Base-by-base conservation (phyloP, 1,140 invertebrate species). In the Parapsyche elsis region DNA sequence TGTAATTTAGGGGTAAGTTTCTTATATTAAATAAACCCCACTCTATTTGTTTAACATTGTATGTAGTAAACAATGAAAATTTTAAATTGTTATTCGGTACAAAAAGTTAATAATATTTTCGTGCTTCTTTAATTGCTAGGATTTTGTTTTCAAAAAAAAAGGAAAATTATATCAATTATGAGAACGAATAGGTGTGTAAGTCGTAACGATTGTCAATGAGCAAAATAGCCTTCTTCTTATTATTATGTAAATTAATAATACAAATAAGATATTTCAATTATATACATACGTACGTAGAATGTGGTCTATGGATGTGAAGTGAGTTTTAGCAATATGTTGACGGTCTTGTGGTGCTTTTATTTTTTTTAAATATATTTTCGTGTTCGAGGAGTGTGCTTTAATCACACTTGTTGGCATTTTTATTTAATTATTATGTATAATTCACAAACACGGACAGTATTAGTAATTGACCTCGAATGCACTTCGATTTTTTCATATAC, bases 321-420 rank as follows among this genome's bases (percentile, higher is more conserved):
- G n/a, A 38, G 12, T 59, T 77, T 21, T 79, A 81, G 81, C 49
- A 75, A 80, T 79, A 83, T 81, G 24, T 64, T 9, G 24, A 79
- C 57, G 59, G 80, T 81, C 80, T 81, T 77, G 76, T 83, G 82
- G 82, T 83, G 82, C 82, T 83, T 83, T 70, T 80, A 78, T 23
- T 61, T 61, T 2, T n/a, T 19, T 46, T 14, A 26, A 59, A 44
- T 59, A 44, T 26, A 10, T 67, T 16, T 78, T 45, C 14, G 61
- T 7, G 23, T 59, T 73, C 49, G n/a, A 57, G 73, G 24, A 38
- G 74, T 49, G 21, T 21, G 67, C 59, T 38, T 74, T 49, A 49
- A 46, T 49, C 26, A n/a, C 23, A 14, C 4, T 30, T 30, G 7
- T 4, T 76, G 5, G 1, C 10, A 30, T 61, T 26, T n/a, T 61